phyloP scores from a whole-genome alignment of 1,140 invertebrate species.

The Pachyrhynchus sulphureomaculatus region DNA sequence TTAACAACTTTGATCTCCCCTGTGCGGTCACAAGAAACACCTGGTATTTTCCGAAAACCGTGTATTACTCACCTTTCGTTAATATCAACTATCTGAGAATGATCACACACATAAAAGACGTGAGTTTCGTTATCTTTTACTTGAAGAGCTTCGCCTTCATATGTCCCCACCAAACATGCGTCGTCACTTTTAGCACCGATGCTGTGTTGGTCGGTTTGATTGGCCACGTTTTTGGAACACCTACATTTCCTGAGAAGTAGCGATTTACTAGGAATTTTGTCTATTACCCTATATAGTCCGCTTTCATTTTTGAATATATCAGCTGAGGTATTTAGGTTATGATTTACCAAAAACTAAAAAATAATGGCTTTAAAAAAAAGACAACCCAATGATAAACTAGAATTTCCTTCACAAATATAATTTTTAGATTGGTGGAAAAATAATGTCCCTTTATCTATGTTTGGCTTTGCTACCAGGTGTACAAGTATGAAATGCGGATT shows the following conservation, averaged over 20 bases:
- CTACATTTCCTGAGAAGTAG: slow-evolving; percentile 18
- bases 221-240: slow-evolving; percentile 1
- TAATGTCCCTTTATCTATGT: too few species aligned
- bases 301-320: slow-evolving; percentile 16
- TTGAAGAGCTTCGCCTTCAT: slow-evolving; percentile 14
- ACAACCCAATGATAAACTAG: neutral
- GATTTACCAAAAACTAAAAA: slow-evolving; percentile 28
- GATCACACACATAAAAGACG: slow-evolving; percentile 25
- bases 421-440: neutral
- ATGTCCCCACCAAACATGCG: slow-evolving; percentile 2
- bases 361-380: neutral
- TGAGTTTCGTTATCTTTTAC: slow-evolving; percentile 9
- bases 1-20: neutral
- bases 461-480: too few species aligned
- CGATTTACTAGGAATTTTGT: slow-evolving; percentile 6
- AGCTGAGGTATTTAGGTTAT: slow-evolving; percentile 18
- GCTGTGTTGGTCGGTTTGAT: slow-evolving; percentile 1
- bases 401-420: neutral
- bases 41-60: neutral
- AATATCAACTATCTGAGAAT: neutral
- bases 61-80: neutral
- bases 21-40: neutral
- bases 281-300: neutral
- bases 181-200: neutral
- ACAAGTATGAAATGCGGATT: too few species aligned